Evolutionary conservation across 2,888 invertebrate species (phyloP), one percentile per base, ranked within the genome.

Genomic region (Cremastinae sp.): DNA sequence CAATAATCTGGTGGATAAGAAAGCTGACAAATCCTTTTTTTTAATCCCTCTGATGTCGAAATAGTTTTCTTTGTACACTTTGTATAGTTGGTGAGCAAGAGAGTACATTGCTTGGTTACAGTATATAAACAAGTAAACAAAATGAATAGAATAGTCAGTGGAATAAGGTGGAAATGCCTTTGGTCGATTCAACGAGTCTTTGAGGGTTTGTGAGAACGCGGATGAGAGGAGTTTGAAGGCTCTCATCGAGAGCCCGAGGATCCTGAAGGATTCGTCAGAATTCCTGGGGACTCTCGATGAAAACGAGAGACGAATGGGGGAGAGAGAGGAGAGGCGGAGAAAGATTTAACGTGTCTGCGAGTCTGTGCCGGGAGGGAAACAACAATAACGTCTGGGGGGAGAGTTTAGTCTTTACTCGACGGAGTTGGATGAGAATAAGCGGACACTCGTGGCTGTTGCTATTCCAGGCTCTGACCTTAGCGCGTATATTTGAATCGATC

Each of bases 161-260:
- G 5, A 28, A 28, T 34, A 66, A 56, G 20, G 61, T 51, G 81
- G 82, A 83, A 82, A 85, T 80, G 83, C 83, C 84, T 86, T 86
- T 85, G 86, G 84, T 81, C 78, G 80, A 81, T 80, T 83, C 75
- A 61, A 74, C 73, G 74, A 81, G 80, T 80, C 76, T 75, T n/a
- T 81, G 80, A 71, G 76, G 79, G 81, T 75, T 72, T 75, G 81
- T 78, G 9, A 5, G 20, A 12, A 66, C 61, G 54, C n/a, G n/a
- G n/a, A n/a, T n/a, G 18, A 66, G 10, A 61, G 53, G 74, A 79
- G 75, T 80, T 75, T 75, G 78, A 1, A 45, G 14, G 10, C 18
- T 36, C 43, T 43, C 5, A 45, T 22, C 14, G 56, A 65, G 45
- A 28, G 5, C 5, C n/a, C n/a, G 28, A 41, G 36, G 47, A 54